These are phyloP conservation scores for Yponomeuta sedellus DNA, from an alignment of 2,888 invertebrate species.

Conservation along the genomic window DNA sequence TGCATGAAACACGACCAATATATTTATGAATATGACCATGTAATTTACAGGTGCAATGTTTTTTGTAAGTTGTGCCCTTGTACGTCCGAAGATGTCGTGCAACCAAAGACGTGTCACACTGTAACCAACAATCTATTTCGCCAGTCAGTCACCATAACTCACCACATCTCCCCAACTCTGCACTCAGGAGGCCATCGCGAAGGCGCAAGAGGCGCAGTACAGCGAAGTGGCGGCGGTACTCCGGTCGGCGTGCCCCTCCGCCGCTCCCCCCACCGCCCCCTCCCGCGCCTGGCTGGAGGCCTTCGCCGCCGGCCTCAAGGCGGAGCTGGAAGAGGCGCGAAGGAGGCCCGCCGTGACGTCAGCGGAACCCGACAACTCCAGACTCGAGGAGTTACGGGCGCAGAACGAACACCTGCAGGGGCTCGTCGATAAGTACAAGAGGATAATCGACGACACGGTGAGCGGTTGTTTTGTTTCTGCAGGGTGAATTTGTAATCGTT, in stretches of 20 bases:
- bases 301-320: constrained; percentile 52
- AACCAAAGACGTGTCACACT: too few relatives aligned
- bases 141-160: too few relatives aligned
- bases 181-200: constrained; percentile 51
- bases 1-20: too few relatives aligned
- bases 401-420: constrained; percentile 80
- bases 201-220: constrained; percentile 79
- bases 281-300: constrained; percentile 46
- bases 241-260: constrained; percentile 43
- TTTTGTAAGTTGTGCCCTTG: too few relatives aligned
- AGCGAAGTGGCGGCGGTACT: constrained; percentile 67
- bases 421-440: constrained; percentile 82
- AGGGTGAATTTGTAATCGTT: too few relatives aligned
- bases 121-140: too few relatives aligned
- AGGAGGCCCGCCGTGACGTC: not conserved
- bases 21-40: too few relatives aligned
- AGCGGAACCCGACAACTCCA: not conserved
- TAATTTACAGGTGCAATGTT: too few relatives aligned
- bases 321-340: constrained; percentile 29
- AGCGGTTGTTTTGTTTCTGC: constrained; percentile 37
- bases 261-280: constrained; percentile 36
- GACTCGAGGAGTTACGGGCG: constrained; percentile 65
- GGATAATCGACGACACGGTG: constrained; percentile 86
- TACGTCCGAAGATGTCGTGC: too few relatives aligned
- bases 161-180: not conserved